Percentiles rank a stretch among this genome's conserved stretches.
Conservation (phyloP, 23 tunicate genomes). For the Trididemnum miniatum region DNA sequence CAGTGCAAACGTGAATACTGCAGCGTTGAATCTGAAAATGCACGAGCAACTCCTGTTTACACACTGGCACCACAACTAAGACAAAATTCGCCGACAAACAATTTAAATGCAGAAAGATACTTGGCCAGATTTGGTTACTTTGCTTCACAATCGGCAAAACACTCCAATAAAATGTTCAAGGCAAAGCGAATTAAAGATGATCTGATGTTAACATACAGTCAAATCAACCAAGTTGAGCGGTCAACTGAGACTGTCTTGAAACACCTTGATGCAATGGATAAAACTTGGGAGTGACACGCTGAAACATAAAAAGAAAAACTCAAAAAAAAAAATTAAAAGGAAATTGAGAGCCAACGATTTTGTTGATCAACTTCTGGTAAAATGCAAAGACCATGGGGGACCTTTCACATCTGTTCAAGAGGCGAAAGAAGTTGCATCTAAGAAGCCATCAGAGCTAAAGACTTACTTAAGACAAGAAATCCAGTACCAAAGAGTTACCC, state of each 20-base stretch:
- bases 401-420: conserved; percentile 1
- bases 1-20: conserved; percentile 12
- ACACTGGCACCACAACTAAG: conserved; percentile 2
- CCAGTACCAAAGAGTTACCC: conserved; percentile 7
- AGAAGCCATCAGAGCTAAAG: not conserved
- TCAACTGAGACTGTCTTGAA: not conserved
- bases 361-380: not conserved
- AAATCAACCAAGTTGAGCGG: not conserved
- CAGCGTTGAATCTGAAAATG: not conserved
- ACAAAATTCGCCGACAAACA: not conserved
- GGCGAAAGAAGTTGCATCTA: not conserved
- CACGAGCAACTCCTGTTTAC: conserved; percentile 2
- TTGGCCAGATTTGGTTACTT: conserved; percentile 11
- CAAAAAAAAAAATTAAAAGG: not conserved
- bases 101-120: conserved; percentile 15
- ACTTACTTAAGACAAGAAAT: not conserved
- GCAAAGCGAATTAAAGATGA: conserved; percentile 24
- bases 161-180: conserved; percentile 7
- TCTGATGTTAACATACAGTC: not conserved
- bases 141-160: conserved; percentile 11
- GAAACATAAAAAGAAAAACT: not conserved
- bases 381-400: conserved; percentile 14
- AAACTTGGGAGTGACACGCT: not conserved
- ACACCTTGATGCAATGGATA: conserved; percentile 1
- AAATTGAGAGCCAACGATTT: conserved; percentile 17